Percentiles rank a stretch among this genome's conserved stretches.
Conservation (phyloP, 2,113 vertebrate genomes). For the Strix aluco region DNA sequence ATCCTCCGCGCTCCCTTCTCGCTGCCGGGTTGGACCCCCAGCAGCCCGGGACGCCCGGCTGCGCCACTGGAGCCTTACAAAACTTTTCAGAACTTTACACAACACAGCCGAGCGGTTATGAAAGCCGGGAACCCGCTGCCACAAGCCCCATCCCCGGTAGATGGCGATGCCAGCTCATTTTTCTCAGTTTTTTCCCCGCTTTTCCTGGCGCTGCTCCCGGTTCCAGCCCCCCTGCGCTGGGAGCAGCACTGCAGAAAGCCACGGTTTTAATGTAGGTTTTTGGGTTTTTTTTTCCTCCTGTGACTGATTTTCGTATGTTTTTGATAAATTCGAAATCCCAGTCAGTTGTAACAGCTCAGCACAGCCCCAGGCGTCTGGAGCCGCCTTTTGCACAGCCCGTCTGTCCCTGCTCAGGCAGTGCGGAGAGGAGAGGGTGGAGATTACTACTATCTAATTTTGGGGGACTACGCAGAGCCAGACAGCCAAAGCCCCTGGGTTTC, state of each 20-base stretch:
- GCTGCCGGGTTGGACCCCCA: not conserved
- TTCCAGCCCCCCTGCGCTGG: not conserved
- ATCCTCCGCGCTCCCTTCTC: accelerated
- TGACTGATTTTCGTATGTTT: not conserved
- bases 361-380: not conserved
- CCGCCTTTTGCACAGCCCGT: not conserved
- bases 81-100: no score
- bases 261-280: no score
- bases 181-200: not conserved
- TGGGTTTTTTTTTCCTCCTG: accelerated
- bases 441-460: accelerated
- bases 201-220: not conserved
- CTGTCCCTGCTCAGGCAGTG: accelerated
- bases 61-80: not conserved
- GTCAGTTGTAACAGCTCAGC: not conserved
- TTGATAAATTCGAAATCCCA: not conserved
- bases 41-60: no score
- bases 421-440: not conserved
- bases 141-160: conserved; percentile 6
- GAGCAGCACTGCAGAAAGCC: not conserved
- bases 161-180: conserved; percentile 56
- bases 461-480: not conserved
- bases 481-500: not conserved
- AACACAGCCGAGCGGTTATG: not conserved
- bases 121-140: not conserved